Conservation (phyloP, 2,797 vertebrate genomes). For the Rachycentron canadum region DNA sequence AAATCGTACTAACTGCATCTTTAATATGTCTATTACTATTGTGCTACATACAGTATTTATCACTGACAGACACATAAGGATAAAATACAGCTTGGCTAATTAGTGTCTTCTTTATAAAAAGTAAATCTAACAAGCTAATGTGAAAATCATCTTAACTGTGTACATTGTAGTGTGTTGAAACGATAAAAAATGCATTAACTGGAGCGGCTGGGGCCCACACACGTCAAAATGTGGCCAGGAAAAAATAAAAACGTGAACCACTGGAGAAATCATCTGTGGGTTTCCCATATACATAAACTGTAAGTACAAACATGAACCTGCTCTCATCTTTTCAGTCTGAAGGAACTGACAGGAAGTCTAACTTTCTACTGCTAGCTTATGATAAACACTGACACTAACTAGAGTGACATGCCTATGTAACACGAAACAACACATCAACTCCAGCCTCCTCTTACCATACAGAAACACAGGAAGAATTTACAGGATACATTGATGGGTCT, state of each 20-base stretch:
- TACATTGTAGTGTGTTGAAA: slow-evolving; percentile 74
- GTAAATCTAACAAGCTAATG: slow-evolving; percentile 72
- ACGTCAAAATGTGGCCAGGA: slow-evolving; percentile 36
- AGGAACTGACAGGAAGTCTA: slow-evolving; percentile 66
- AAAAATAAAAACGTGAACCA: slow-evolving; percentile 58
- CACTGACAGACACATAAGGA: slow-evolving; percentile 73
- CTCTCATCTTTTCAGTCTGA: slow-evolving; percentile 66
- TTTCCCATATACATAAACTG: slow-evolving; percentile 64
- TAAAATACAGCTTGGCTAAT: slow-evolving; percentile 73
- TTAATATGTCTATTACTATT: slow-evolving; percentile 73
- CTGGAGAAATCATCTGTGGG: slow-evolving; percentile 53
- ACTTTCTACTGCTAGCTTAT: slow-evolving; percentile 76
- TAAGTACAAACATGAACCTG: slow-evolving; percentile 70
- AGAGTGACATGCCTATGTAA: slow-evolving; percentile 83
- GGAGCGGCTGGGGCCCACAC: slow-evolving; percentile 43
- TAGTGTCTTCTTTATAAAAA: slow-evolving; percentile 77
- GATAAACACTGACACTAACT: slow-evolving; percentile 75
- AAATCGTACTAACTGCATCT: slow-evolving; percentile 71
- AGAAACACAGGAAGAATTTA: slow-evolving; percentile 75
- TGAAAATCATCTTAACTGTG: slow-evolving; percentile 66
- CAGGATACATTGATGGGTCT: slow-evolving; percentile 76
- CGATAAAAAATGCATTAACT: slow-evolving; percentile 72
- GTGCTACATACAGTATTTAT: slow-evolving; percentile 82
- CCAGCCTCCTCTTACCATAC: slow-evolving; percentile 68
- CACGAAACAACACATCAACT: slow-evolving; percentile 75